These are phyloP conservation scores for Camelus dromedarius DNA, from an alignment of 2,113 vertebrate genomes.

Conservation along the genomic window DNA sequence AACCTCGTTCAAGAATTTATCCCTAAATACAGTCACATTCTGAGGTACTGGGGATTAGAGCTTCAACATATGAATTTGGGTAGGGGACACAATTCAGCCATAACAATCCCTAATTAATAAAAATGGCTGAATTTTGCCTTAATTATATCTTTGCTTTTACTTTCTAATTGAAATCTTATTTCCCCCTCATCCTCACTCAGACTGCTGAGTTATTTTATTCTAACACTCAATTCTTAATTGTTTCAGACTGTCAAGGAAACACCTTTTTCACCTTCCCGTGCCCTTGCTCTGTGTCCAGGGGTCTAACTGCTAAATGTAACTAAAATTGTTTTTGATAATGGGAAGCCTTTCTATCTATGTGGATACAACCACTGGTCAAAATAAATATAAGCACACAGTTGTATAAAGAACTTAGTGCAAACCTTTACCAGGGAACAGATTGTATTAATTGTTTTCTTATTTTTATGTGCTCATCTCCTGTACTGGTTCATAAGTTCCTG, in stretches of 20 bases:
- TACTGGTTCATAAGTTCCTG: not conserved
- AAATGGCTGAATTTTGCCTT: not conserved
- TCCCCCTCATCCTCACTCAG: not conserved
- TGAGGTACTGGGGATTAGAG: not conserved
- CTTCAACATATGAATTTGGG: not conserved
- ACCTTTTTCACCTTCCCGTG: not conserved
- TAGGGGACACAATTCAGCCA: not conserved
- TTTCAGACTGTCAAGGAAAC: not conserved
- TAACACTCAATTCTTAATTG: not conserved
- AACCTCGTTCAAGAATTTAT: not conserved
- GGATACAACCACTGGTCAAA: not conserved
- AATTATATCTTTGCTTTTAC: not conserved
- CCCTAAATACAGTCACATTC: not conserved
- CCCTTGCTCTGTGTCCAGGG: not conserved
- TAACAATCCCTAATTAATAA: not conserved
- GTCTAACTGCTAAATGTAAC: not conserved
- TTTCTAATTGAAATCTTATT: conserved; percentile 20
- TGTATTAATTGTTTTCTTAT: not conserved
- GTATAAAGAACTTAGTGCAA: not conserved
- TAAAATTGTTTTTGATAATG: not conserved
- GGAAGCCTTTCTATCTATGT: not conserved
- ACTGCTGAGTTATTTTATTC: not conserved
- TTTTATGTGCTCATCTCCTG: not conserved
- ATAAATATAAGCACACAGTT: not conserved
- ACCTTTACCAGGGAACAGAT: not conserved